Evolutionary conservation across 2,888 invertebrate genomes (phyloP).

Genomic region (Drosophila nigricruria): DNA sequence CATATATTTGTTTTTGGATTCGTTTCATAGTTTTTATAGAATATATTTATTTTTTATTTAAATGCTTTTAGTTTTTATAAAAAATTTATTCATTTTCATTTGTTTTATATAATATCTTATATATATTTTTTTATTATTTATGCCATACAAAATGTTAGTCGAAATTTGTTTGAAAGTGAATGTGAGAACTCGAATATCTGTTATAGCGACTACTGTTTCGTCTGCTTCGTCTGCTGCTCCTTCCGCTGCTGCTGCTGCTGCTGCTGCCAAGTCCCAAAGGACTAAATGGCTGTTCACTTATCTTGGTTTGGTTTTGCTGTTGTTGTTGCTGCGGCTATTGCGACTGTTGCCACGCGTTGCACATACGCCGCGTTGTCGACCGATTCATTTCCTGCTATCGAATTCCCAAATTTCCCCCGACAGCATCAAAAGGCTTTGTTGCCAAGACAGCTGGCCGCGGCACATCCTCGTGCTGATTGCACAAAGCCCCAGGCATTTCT

Average conservation of each 20-base stretch:
- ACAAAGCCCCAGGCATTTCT: conserved; percentile 68
- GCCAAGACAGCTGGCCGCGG: conserved; percentile 22
- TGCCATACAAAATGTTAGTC: not conserved
- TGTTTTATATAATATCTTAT: too few relatives aligned
- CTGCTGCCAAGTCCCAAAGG: not conserved
- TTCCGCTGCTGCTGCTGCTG: not conserved
- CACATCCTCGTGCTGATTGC: conserved; percentile 71
- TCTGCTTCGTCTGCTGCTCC: not conserved
- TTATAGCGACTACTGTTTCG: not conserved
- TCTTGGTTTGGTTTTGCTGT: conserved; percentile 15
- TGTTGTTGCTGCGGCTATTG: conserved; percentile 16
- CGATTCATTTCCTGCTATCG: conserved; percentile 71
- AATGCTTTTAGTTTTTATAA: too few relatives aligned
- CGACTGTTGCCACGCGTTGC: conserved; percentile 43
- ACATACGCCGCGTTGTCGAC: conserved; percentile 64
- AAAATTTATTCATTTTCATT: too few relatives aligned
- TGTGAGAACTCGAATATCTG: conserved; percentile 24
- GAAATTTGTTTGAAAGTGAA: conserved; percentile 31
- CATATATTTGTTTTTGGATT: too few relatives aligned
- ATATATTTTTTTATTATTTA: too few relatives aligned
- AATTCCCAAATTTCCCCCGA: conserved; percentile 59
- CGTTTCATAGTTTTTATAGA: too few relatives aligned
- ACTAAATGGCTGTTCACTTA: conserved; percentile 31
- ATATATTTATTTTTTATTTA: too few relatives aligned
- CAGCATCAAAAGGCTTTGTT: conserved; percentile 48